phyloP scores from a whole-genome alignment of 1,140 invertebrate species.

The Latrodectus geometricus region DNA sequence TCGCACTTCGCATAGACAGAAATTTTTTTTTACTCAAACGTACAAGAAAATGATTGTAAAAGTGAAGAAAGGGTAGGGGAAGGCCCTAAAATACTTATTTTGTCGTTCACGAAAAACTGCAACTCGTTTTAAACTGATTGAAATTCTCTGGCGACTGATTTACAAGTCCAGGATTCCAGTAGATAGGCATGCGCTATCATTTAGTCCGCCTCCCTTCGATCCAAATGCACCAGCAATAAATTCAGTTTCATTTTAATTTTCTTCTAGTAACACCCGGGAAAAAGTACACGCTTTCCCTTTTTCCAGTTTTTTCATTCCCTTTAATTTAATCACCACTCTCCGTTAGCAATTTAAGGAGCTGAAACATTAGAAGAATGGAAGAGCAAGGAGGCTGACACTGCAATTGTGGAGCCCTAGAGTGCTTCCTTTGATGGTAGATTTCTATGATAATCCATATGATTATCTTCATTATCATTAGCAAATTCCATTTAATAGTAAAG shows the following conservation, averaged over 20 bases:
- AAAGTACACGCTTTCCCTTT: not conserved
- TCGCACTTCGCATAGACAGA: no score
- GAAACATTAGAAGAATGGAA: not conserved
- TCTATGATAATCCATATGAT: not conserved
- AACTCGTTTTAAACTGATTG: slow-evolving; percentile 32
- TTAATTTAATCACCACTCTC: slow-evolving; percentile 32
- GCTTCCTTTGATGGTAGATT: not conserved
- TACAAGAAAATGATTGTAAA: not conserved
- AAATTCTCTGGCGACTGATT: slow-evolving; percentile 29
- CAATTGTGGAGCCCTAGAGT: not conserved
- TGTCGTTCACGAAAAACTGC: slow-evolving; percentile 19
- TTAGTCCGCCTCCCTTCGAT: not conserved
- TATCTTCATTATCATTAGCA: not conserved
- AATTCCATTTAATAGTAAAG: not conserved
- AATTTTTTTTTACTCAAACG: no score
- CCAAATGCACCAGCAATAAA: slow-evolving; percentile 20
- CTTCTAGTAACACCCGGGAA: slow-evolving; percentile 8
- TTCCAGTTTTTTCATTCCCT: not conserved
- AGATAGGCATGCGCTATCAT: slow-evolving; percentile 6
- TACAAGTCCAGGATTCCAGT: not conserved
- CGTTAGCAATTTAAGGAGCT: not conserved
- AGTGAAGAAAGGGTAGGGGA: not conserved
- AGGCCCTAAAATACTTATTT: slow-evolving; percentile 28
- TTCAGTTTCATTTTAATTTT: slow-evolving; percentile 43
- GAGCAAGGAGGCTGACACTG: not conserved